Base-by-base conservation (phyloP, 2,113 vertebrate species). In the Calyptommatus sinebrachiatus region DNA sequence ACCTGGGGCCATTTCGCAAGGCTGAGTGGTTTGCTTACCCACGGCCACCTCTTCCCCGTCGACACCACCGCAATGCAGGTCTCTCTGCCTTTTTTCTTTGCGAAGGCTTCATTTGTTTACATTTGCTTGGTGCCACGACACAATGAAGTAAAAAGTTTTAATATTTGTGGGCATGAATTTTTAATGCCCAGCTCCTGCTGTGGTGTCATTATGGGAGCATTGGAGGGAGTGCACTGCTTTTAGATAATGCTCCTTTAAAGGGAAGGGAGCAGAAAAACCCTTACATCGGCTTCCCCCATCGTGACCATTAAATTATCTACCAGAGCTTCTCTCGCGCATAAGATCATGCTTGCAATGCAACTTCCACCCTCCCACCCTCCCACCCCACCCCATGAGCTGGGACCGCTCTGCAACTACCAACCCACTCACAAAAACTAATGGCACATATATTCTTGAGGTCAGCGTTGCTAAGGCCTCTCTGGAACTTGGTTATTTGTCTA, bases 111-210 rank as follows among this genome's bases (percentile, higher is more conserved):
- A 61, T 75, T 46, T 65, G 41, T 75, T 75, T 80, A n/a, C 29
- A 74, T 80, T 81, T 81, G 63, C 63, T 69, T 7, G 11, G 6
- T 18, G 48, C 50, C 63, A 11, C 50, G 26, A 75, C 72, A 81
- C 22, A 21, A 69, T 8, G 5, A 45, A 73, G 48, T 20, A 60
- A 75, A 81, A 81, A 81, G 72, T 81, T 81, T 81, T 81, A 81
- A 81, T 81, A 74, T 81, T 81, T 65, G 50, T 26, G 0, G 26
- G 31, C 71, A 81, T 81, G 71, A 81, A 81, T 81, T 81, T 74
- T 81, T 81, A 68, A 81, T 75, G 79, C 79, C 28, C 48, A 9
- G 77, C 79, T 69, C 71, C 31, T 60, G 72, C 79, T 60, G 63
- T 74, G 6, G 79, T 75, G 79, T 75, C 79, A 81, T 81, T 81